These are phyloP conservation scores for Melanotaenia pygmaea DNA, from an alignment of 2,797 vertebrate genomes.

Conservation along the genomic window DNA sequence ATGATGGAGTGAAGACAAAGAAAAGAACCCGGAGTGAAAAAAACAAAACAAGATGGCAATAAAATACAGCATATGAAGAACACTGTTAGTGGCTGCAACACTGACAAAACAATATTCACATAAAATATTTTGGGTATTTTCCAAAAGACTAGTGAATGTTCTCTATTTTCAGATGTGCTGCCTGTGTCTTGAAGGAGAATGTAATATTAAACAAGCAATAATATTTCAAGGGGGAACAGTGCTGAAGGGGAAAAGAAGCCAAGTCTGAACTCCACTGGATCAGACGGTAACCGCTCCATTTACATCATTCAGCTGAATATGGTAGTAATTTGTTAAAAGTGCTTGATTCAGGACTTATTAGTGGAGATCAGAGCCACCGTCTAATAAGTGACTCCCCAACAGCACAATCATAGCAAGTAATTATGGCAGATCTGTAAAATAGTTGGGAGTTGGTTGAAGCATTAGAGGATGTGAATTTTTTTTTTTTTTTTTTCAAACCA, in stretches of 20 bases:
- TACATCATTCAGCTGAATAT: neutral
- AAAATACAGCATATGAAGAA: slow-evolving; percentile 23
- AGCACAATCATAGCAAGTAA: neutral
- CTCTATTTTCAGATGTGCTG: slow-evolving; percentile 12
- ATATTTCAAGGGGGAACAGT: slow-evolving; percentile 14
- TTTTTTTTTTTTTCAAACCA: too few relatives aligned
- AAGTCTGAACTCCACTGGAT: slow-evolving; percentile 6
- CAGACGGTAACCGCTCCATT: neutral
- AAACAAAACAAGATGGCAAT: slow-evolving; percentile 20
- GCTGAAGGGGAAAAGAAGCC: slow-evolving; percentile 8
- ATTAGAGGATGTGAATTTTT: neutral
- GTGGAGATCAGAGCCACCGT: neutral
- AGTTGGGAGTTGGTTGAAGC: neutral
- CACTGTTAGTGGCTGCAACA: slow-evolving; percentile 22
- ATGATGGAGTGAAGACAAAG: slow-evolving; percentile 35
- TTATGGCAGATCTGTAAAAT: neutral
- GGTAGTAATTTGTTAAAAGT: neutral
- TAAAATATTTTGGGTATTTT: slow-evolving; percentile 18
- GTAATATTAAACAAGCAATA: neutral
- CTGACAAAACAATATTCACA: slow-evolving; percentile 26
- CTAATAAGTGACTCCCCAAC: neutral
- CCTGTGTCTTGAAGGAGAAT: neutral
- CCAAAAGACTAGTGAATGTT: slow-evolving; percentile 19
- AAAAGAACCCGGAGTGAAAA: slow-evolving; percentile 28
- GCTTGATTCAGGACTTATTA: neutral